Evolutionary conservation across 2,797 vertebrate species (phyloP).

Genomic region (Parambassis ranga): DNA sequence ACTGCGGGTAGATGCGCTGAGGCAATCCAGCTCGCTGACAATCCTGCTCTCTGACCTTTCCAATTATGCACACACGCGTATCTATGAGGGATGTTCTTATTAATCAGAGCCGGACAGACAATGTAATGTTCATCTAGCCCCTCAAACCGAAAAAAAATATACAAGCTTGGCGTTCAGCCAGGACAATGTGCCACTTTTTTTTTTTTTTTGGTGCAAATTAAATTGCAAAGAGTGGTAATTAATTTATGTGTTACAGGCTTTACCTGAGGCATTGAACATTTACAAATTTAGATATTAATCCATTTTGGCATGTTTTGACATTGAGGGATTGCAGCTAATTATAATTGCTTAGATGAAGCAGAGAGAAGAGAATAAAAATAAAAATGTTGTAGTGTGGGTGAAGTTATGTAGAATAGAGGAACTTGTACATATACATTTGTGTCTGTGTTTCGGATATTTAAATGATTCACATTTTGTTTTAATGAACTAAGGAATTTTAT

Average conservation of each 20-base stretch:
- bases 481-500: slow-evolving; percentile 15
- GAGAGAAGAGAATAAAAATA: slow-evolving; percentile 5
- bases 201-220: slow-evolving; percentile 30
- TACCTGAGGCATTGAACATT: slow-evolving; percentile 58
- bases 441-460: slow-evolving; percentile 7
- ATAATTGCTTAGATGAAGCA: slow-evolving; percentile 47
- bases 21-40: slow-evolving; percentile 8
- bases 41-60: slow-evolving; percentile 25
- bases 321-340: slow-evolving; percentile 61
- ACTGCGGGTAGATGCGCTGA: not conserved
- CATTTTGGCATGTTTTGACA: slow-evolving; percentile 67
- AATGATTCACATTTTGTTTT: slow-evolving; percentile 22
- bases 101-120: slow-evolving; percentile 23
- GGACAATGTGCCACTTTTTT: slow-evolving; percentile 32
- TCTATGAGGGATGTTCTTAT: slow-evolving; percentile 26
- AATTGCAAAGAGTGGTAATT: slow-evolving; percentile 55
- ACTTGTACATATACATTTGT: not conserved
- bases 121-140: slow-evolving; percentile 16
- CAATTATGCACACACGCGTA: slow-evolving; percentile 20
- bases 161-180: slow-evolving; percentile 32
- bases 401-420: not conserved
- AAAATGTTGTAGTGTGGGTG: slow-evolving; percentile 6
- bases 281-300: slow-evolving; percentile 65
- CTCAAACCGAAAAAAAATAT: slow-evolving; percentile 4
- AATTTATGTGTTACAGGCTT: slow-evolving; percentile 56